These are phyloP conservation scores for Galeruca laticollis DNA, from an alignment of 2,888 invertebrate species.

Conservation along the genomic window DNA sequence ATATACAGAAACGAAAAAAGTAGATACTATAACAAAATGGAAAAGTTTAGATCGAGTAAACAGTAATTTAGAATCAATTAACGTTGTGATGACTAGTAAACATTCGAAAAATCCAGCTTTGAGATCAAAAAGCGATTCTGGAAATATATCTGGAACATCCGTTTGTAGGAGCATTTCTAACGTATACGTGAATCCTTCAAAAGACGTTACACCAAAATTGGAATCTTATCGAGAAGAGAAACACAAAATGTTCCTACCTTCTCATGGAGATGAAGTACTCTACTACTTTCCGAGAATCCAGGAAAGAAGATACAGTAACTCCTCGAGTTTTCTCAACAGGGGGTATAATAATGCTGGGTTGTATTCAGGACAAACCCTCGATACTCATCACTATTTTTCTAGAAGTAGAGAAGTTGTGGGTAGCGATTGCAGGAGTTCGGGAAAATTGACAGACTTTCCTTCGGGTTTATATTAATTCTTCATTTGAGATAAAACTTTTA, in stretches of 20 bases:
- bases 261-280: slow-evolving; percentile 61
- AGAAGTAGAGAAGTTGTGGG: slow-evolving; percentile 53
- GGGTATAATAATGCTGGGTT: slow-evolving; percentile 75
- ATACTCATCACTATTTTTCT: slow-evolving; percentile 56
- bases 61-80: slow-evolving; percentile 77
- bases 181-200: slow-evolving; percentile 36
- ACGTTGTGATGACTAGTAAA: slow-evolving; percentile 72
- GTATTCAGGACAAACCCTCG: slow-evolving; percentile 71
- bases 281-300: slow-evolving; percentile 65
- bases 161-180: slow-evolving; percentile 58
- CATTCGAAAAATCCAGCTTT: slow-evolving; percentile 37
- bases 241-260: slow-evolving; percentile 62
- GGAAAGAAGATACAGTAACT: slow-evolving; percentile 67
- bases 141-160: slow-evolving; percentile 54
- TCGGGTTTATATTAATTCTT: slow-evolving; percentile 76
- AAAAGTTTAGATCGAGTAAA: slow-evolving; percentile 86
- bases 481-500: no score
- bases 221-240: slow-evolving; percentile 60
- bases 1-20: not conserved
- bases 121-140: slow-evolving; percentile 59
- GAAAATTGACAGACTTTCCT: slow-evolving; percentile 80
- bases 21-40: slow-evolving; percentile 60
- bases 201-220: slow-evolving; percentile 45
- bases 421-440: slow-evolving; percentile 59
- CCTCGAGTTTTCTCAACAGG: slow-evolving; percentile 70